Conservation (phyloP, 2,888 invertebrate genomes). For the Patella caerulea region DNA sequence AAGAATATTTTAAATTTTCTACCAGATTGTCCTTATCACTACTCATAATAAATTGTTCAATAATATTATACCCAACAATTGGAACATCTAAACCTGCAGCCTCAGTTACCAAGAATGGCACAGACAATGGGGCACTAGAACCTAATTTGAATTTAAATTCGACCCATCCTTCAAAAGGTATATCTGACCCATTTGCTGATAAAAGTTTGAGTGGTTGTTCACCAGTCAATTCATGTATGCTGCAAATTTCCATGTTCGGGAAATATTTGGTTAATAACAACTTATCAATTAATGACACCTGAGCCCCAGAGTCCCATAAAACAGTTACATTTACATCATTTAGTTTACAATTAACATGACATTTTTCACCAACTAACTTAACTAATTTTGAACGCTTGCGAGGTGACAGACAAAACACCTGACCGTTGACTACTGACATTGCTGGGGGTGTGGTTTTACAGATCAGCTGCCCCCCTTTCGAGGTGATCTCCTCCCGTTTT, state of each 20-base stretch:
- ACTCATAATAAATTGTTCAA: neutral
- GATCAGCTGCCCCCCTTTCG: neutral
- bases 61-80: neutral
- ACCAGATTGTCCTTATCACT: neutral
- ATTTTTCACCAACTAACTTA: neutral
- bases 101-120: neutral
- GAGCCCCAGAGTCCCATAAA: neutral
- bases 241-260: neutral
- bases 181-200: neutral
- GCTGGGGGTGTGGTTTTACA: no score
- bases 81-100: neutral
- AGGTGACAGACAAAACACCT: neutral
- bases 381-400: neutral
- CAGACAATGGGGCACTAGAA: neutral
- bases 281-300: neutral
- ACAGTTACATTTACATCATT: neutral
- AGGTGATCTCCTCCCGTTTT: neutral
- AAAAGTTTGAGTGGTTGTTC: neutral
- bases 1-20: neutral
- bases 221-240: no score
- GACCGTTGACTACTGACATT: neutral
- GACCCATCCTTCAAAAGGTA: conserved; percentile 1
- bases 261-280: neutral
- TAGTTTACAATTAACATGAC: neutral
- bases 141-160: neutral